Percentiles rank a stretch among this genome's conserved stretches.
phyloP scores from a whole-genome alignment of 2,888 invertebrate genomes.

The Caradrina clavipalpis region DNA sequence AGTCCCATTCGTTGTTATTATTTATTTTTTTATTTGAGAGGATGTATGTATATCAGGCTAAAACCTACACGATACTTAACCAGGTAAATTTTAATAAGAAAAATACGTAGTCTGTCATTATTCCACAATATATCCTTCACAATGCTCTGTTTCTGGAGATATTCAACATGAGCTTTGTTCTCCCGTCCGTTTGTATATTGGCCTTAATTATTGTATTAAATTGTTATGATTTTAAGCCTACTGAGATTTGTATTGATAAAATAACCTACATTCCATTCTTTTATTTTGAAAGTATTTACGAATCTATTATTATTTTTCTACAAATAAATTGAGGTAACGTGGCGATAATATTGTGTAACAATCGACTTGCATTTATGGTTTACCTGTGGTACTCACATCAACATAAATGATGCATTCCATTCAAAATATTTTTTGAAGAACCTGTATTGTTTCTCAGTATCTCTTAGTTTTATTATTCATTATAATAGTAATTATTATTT shows the following conservation, averaged over 20 bases:
- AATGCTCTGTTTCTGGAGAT: slow-evolving; percentile 18
- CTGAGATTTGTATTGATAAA: slow-evolving; percentile 48
- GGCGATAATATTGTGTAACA: slow-evolving; percentile 61
- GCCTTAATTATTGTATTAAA: slow-evolving; percentile 30
- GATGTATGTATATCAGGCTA: slow-evolving; percentile 44
- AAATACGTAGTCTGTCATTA: slow-evolving; percentile 40
- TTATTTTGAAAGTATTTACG: slow-evolving; percentile 35
- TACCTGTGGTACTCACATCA: slow-evolving; percentile 66
- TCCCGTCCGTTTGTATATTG: slow-evolving; percentile 39
- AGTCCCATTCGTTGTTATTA: slow-evolving; percentile 60
- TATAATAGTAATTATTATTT: slow-evolving; percentile 63
- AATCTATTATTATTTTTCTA: slow-evolving; percentile 31
- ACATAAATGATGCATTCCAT: slow-evolving; percentile 81
- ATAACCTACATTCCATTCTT: slow-evolving; percentile 57
- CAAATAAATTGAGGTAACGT: slow-evolving; percentile 34
- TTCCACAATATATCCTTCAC: slow-evolving; percentile 55
- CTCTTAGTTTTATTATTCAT: slow-evolving; percentile 65
- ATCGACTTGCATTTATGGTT: slow-evolving; percentile 72
- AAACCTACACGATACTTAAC: slow-evolving; percentile 41
- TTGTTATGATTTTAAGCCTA: slow-evolving; percentile 24
- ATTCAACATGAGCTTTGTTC: slow-evolving; percentile 12
- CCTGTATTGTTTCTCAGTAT: slow-evolving; percentile 80
- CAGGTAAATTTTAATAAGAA: slow-evolving; percentile 44
- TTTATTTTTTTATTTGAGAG: slow-evolving; percentile 59
- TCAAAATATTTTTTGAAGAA: slow-evolving; percentile 70